phyloP scores from a whole-genome alignment of 92 coral and sea anemone genomes.

The Phymanthus crucifer region DNA sequence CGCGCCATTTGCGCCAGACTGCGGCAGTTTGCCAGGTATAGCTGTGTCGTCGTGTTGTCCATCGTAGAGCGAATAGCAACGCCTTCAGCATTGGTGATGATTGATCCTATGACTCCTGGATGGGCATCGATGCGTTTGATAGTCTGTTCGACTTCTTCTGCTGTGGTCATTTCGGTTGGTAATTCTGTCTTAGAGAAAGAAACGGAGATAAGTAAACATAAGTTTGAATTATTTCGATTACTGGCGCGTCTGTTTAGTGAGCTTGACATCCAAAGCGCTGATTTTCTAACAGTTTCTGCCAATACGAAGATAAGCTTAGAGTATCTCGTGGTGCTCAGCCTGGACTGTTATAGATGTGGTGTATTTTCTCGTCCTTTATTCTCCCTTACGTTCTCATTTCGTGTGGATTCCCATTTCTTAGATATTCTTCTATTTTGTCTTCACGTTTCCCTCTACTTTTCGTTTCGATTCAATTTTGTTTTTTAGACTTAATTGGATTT shows the following conservation, averaged over 20 bases:
- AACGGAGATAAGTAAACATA: not conserved
- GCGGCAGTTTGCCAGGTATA: slow-evolving; percentile 54
- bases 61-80: slow-evolving; percentile 65
- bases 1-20: slow-evolving; percentile 64
- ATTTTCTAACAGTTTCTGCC: not conserved
- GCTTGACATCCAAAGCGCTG: not conserved
- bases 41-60: slow-evolving; percentile 84
- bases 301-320: not conserved
- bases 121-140: slow-evolving; percentile 70
- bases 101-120: slow-evolving; percentile 75
- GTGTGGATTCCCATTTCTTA: not conserved
- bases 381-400: not conserved
- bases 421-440: not conserved
- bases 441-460: not conserved
- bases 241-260: slow-evolving; percentile 3
- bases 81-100: slow-evolving; percentile 71
- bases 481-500: not conserved
- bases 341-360: not conserved
- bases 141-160: slow-evolving; percentile 75
- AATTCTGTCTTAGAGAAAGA: not conserved
- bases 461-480: not conserved
- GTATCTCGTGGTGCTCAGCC: not conserved
- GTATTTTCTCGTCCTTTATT: not conserved
- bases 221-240: not conserved
- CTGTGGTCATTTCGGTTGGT: slow-evolving; percentile 21